Evolutionary conservation across 2,113 vertebrate genomes (phyloP).

Genomic region (Plotosus lineatus): DNA sequence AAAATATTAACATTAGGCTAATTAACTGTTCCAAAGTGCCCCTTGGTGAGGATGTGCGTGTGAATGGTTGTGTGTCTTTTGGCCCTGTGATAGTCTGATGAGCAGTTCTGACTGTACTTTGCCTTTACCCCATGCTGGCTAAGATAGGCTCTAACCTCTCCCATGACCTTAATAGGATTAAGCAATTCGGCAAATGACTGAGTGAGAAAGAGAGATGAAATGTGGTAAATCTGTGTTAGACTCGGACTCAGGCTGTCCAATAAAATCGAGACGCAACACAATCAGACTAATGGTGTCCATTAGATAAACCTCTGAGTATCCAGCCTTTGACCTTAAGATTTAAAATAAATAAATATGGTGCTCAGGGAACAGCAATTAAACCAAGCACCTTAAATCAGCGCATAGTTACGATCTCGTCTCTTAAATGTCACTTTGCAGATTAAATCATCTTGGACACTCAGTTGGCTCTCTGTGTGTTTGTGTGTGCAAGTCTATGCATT

Average conservation of each 20-base stretch:
- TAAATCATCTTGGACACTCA: constrained; percentile 72
- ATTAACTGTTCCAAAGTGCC: no score
- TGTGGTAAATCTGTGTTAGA: background rate
- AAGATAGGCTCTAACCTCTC: no score
- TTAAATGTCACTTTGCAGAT: constrained; percentile 65
- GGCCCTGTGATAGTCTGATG: no score
- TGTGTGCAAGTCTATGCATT: constrained; percentile 49
- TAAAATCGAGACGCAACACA: constrained; percentile 75
- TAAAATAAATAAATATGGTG: constrained; percentile 78
- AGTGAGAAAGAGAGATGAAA: constrained; percentile 54
- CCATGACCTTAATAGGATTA: no score
- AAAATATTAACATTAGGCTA: no score
- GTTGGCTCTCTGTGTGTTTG: constrained; percentile 54
- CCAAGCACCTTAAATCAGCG: constrained; percentile 72
- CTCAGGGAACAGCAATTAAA: constrained; percentile 81
- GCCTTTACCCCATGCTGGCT: no score
- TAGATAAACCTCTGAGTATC: constrained; percentile 84
- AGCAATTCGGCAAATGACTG: no score
- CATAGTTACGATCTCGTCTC: constrained; percentile 58
- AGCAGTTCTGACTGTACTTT: no score
- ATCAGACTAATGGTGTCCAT: constrained; percentile 89
- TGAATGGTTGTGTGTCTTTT: no score
- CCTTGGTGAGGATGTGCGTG: no score
- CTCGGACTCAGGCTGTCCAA: background rate
- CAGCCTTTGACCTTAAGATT: constrained; percentile 77